These are phyloP conservation scores for Mesitornis unicolor DNA, from an alignment of 2,113 vertebrate species.

Conservation along the genomic window DNA sequence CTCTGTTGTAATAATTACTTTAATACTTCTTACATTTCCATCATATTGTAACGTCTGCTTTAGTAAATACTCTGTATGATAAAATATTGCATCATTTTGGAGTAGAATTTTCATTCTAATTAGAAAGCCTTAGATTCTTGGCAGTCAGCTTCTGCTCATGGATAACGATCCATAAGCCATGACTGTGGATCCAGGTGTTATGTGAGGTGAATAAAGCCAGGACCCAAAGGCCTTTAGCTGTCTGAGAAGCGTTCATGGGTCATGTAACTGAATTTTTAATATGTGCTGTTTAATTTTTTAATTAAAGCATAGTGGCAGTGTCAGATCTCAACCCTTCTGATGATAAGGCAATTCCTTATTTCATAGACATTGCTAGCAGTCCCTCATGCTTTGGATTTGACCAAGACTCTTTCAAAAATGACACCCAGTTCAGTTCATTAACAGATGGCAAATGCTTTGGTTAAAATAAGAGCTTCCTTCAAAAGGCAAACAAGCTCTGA, in stretches of 20 bases:
- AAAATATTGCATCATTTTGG: neutral
- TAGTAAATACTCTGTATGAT: neutral
- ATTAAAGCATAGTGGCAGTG: neutral
- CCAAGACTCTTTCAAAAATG: neutral
- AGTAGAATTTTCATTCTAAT: neutral
- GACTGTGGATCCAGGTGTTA: neutral
- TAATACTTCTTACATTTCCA: neutral
- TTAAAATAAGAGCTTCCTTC: neutral
- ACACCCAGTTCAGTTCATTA: neutral
- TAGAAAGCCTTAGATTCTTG: neutral
- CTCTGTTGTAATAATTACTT: neutral
- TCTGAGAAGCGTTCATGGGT: neutral
- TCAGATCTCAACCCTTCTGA: neutral
- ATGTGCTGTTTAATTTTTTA: neutral
- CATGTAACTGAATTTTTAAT: neutral
- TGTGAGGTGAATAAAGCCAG: neutral
- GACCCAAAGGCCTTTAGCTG: neutral
- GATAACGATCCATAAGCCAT: neutral
- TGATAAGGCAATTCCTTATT: neutral
- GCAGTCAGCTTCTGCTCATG: neutral
- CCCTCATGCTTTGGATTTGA: neutral
- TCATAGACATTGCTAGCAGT: neutral
- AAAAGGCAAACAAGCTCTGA: neutral
- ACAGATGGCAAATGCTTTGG: neutral
- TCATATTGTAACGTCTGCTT: slow-evolving; percentile 3